Conservation (phyloP, 2,888 invertebrate genomes). For the Periphyllus acericola region DNA sequence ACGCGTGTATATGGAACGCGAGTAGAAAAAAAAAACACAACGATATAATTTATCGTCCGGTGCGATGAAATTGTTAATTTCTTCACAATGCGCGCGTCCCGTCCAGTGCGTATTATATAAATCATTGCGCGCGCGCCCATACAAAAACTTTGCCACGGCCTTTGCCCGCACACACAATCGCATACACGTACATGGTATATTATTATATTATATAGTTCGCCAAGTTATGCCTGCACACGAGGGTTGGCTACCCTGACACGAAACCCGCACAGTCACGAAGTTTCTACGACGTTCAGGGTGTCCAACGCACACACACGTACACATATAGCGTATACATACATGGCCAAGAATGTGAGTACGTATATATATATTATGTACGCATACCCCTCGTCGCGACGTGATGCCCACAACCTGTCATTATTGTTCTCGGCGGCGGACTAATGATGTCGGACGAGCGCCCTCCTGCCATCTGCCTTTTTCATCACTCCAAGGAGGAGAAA, state of each 20-base stretch:
- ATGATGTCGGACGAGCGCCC: constrained; percentile 57
- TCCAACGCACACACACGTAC: not conserved
- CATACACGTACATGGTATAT: not conserved
- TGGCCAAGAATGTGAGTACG: constrained; percentile 25
- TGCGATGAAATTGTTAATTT: constrained; percentile 42
- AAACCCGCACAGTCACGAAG: constrained; percentile 37
- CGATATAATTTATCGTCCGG: constrained; percentile 38
- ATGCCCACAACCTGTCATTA: constrained; percentile 60
- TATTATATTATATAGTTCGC: not conserved
- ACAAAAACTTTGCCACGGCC: not conserved
- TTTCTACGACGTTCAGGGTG: constrained; percentile 9
- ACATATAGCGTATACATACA: not conserved
- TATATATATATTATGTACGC: not conserved
- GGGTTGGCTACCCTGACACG: constrained; percentile 48
- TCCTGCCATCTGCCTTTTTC: constrained; percentile 59
- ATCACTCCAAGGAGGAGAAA: constrained; percentile 18
- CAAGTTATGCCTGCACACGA: not conserved
- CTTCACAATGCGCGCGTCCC: not conserved
- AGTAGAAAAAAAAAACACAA: constrained; percentile 18
- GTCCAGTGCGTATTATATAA: constrained; percentile 10
- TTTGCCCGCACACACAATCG: not conserved
- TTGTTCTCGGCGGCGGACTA: constrained; percentile 58
- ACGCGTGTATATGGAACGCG: not conserved
- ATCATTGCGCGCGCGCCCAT: not conserved
- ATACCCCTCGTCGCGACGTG: constrained; percentile 55